A percentile compares a stretch with the other conserved stretches of the same genome.
Evolutionary conservation across 2,797 vertebrate genomes (phyloP).

Genomic region (Acridotheres tristis): DNA sequence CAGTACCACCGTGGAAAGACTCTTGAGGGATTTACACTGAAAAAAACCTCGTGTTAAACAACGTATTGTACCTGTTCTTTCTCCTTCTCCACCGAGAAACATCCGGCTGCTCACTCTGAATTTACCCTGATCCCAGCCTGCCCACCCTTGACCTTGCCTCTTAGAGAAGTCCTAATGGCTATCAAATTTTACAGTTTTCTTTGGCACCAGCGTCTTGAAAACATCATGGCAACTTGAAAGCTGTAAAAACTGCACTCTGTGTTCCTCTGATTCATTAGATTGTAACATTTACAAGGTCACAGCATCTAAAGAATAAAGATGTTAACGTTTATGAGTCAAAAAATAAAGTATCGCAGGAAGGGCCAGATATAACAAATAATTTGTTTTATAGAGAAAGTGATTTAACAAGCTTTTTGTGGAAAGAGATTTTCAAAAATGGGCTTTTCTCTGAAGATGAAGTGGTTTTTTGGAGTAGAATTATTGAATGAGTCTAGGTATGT

Average conservation of each 20-base stretch:
- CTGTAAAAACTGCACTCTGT: conserved; percentile 36
- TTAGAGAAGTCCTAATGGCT: background rate
- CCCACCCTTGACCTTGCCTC: conserved; percentile 55
- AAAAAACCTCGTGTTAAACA: background rate
- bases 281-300: conserved; percentile 15
- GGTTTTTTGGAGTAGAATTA: background rate
- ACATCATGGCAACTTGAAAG: conserved; percentile 44
- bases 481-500: background rate
- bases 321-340: background rate
- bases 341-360: background rate
- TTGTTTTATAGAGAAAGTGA: background rate
- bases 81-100: background rate
- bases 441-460: background rate
- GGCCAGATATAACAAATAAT: background rate
- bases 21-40: background rate
- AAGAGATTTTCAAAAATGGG: background rate
- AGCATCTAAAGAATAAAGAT: background rate
- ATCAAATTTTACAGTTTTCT: conserved; percentile 63
- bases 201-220: conserved; percentile 51
- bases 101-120: background rate
- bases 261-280: conserved; percentile 25
- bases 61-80: conserved; percentile 14
- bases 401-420: accelerated
- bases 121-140: background rate
- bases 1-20: background rate